Evolutionary conservation across 2,888 invertebrate species (phyloP), one percentile per base, ranked within the genome.

Genomic region (Villa cingulata): DNA sequence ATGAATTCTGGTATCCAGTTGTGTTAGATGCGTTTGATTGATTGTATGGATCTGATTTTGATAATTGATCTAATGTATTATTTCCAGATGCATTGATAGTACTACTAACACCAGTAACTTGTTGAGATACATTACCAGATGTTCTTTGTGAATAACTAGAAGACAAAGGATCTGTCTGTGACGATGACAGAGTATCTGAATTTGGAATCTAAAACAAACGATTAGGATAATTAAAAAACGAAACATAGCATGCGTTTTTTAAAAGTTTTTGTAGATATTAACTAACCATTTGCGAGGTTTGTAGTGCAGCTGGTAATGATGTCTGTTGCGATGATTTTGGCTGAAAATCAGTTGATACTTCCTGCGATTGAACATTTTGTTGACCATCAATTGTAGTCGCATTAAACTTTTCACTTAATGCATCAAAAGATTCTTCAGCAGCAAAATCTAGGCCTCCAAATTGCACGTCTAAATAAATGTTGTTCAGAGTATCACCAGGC

Each of bases 381-480:
- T 65, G 62, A 19, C 57, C 58, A 43, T 65, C 68, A 45, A 68
- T 62, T 49, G 56, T 55, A 14, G 62, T 62, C 23, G 62, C 57
- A 50, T 63, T 64, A 51, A 68, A 68, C 53, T 70, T 70, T 51
- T 70, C 70, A 5, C 68, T 63, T 51, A 68, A 49, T 20, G 65
- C 57, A 51, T 69, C 68, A 44, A 69, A 68, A 7, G 64, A 57
- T 20, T 69, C 70, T 41, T 70, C 70, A 15, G 75, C 71, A 53
- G 80, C 78, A 59, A 82, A 78, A 59, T 91, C 91, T 57, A 92
- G 73, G 4, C 84, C 90, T 32, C 92, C 92, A 70, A 95, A 95
- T 72, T 94, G 92, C 54, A 95, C 90, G 72, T 94, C 94, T 57
- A 95, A 75, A 66, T 83, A 82, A 55, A 81, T 79, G 54, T 78